phyloP scores from a whole-genome alignment of 1,140 invertebrate species.

The Drosophila tristis region DNA sequence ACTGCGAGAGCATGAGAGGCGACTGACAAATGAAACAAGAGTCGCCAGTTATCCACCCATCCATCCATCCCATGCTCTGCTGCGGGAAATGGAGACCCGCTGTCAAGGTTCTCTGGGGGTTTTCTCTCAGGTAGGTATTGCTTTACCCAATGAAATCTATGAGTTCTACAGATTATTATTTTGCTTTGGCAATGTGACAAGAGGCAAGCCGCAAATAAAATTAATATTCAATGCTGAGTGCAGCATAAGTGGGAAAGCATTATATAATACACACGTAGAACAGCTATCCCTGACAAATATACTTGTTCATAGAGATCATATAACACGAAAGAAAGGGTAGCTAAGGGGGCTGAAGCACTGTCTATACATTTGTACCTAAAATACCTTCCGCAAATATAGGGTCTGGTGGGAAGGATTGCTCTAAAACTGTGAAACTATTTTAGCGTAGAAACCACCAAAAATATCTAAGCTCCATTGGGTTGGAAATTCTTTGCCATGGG shows the following conservation, averaged over 20 bases:
- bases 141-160: constrained; percentile 54
- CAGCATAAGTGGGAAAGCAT: constrained; percentile 42
- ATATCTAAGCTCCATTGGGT: too few relatives aligned
- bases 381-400: too few relatives aligned
- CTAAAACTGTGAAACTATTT: too few relatives aligned
- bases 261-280: constrained; percentile 52
- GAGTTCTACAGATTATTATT: constrained; percentile 32
- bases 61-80: neutral
- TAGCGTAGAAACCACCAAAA: too few relatives aligned
- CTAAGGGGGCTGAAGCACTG: too few relatives aligned
- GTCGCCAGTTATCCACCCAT: constrained; percentile 20
- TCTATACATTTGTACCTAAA: too few relatives aligned
- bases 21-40: constrained; percentile 29
- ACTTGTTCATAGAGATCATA: neutral
- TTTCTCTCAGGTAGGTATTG: constrained; percentile 32
- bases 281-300: neutral
- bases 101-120: constrained; percentile 63
- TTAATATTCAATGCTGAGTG: constrained; percentile 73
- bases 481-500: too few relatives aligned
- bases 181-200: constrained; percentile 66
- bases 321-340: too few relatives aligned
- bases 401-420: neutral
- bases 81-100: constrained; percentile 52
- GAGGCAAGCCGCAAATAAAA: constrained; percentile 61
- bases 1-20: constrained; percentile 8